Conservation (phyloP, 2,113 vertebrate species). For the Bombycilla garrulus region DNA sequence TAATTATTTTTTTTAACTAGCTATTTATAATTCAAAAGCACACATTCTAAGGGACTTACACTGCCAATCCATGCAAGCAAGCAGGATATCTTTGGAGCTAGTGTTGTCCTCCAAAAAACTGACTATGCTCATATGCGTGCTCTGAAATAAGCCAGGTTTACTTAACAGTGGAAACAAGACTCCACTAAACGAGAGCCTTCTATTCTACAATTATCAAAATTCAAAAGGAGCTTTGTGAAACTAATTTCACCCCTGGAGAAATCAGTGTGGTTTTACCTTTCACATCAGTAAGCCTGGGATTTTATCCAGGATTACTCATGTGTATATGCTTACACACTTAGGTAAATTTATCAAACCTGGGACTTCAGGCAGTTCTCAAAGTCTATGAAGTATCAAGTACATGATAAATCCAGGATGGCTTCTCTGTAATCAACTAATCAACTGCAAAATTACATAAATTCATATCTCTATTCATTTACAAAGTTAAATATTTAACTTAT, state of each 20-base stretch:
- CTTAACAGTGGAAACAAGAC: neutral
- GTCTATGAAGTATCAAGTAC: conserved; percentile 42
- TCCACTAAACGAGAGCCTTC: neutral
- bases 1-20: neutral
- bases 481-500: neutral
- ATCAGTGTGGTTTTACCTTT: neutral
- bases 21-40: neutral
- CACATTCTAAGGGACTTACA: neutral
- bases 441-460: neutral
- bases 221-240: neutral
- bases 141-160: neutral
- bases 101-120: neutral
- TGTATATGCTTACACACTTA: neutral
- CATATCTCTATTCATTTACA: neutral
- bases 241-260: neutral
- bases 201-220: neutral
- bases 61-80: neutral
- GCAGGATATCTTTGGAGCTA: neutral
- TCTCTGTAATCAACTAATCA: conserved; percentile 40
- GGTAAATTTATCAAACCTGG: neutral
- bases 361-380: conserved; percentile 8
- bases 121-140: neutral
- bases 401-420: conserved; percentile 67
- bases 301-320: neutral
- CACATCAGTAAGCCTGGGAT: neutral